Evolutionary conservation across 2,113 vertebrate species (phyloP).

Genomic region (Tragelaphus imberbis): DNA sequence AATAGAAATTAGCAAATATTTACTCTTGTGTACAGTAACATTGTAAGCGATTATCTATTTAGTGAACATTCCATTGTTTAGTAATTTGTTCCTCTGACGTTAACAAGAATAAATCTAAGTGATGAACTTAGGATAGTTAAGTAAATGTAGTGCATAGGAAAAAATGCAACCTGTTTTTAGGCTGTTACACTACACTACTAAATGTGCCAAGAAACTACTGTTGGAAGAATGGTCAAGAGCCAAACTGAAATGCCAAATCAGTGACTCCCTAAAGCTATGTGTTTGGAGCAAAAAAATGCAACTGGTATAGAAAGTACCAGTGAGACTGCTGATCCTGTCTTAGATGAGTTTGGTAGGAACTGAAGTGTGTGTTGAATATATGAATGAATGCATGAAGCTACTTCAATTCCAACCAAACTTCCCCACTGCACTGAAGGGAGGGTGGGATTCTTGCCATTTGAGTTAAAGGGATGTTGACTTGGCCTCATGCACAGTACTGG

Average conservation of each 20-base stretch:
- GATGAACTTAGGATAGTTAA: not conserved
- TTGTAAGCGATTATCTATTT: not conserved
- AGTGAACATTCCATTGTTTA: not conserved
- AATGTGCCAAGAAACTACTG: not conserved
- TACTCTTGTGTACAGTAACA: not conserved
- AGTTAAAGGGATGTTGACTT: not conserved
- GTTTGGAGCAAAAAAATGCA: not conserved
- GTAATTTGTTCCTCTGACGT: not conserved
- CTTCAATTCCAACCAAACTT: not conserved
- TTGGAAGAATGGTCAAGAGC: not conserved
- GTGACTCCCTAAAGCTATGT: not conserved
- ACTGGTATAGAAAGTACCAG: not conserved
- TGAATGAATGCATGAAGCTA: not conserved
- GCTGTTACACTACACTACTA: not conserved
- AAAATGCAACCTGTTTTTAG: not conserved
- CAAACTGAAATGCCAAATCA: not conserved
- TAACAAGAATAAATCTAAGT: not conserved
- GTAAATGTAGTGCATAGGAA: not conserved
- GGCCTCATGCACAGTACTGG: not conserved
- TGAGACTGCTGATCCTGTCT: not conserved
- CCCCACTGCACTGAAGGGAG: not conserved
- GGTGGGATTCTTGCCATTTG: not conserved
- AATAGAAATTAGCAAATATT: not conserved
- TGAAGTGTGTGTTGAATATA: not conserved
- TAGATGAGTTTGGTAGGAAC: not conserved